A percentile compares a stretch with the other conserved stretches of the same genome.
phyloP scores from a whole-genome alignment of 2,888 invertebrate species.

The Melipona beecheii region DNA sequence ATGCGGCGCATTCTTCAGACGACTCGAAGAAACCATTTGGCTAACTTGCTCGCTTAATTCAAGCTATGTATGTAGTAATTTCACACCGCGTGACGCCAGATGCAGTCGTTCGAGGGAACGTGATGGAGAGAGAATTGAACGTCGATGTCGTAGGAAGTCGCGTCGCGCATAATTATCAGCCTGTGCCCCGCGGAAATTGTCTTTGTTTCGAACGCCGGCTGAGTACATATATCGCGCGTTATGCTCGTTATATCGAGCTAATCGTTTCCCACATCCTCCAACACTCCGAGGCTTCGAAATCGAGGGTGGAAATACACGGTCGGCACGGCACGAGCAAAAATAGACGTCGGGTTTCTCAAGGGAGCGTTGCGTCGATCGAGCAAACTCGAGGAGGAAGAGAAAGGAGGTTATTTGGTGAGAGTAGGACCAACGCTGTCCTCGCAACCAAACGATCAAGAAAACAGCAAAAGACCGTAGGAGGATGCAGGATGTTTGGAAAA shows the following conservation, averaged over 20 bases:
- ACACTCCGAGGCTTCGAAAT: background rate
- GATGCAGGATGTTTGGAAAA: conserved; percentile 1
- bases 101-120: conserved; percentile 18
- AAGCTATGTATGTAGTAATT: conserved; percentile 32
- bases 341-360: background rate
- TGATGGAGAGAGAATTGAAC: conserved; percentile 34
- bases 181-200: conserved; percentile 16
- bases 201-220: conserved; percentile 23
- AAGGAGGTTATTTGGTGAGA: background rate
- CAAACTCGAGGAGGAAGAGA: background rate
- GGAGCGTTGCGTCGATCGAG: background rate
- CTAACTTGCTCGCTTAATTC: conserved; percentile 34
- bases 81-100: conserved; percentile 35
- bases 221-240: background rate
- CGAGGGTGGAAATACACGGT: background rate
- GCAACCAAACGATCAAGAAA: conserved; percentile 13
- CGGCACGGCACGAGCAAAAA: background rate
- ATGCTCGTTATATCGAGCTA: conserved; percentile 17
- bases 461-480: conserved; percentile 1
- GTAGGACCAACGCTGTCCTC: background rate
- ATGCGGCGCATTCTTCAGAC: background rate
- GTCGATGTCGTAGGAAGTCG: conserved; percentile 39
- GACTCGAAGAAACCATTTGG: conserved; percentile 15
- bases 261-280: conserved; percentile 4
- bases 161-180: conserved; percentile 43